Conservation (phyloP, 2,113 vertebrate genomes). For the Furnarius figulus region DNA sequence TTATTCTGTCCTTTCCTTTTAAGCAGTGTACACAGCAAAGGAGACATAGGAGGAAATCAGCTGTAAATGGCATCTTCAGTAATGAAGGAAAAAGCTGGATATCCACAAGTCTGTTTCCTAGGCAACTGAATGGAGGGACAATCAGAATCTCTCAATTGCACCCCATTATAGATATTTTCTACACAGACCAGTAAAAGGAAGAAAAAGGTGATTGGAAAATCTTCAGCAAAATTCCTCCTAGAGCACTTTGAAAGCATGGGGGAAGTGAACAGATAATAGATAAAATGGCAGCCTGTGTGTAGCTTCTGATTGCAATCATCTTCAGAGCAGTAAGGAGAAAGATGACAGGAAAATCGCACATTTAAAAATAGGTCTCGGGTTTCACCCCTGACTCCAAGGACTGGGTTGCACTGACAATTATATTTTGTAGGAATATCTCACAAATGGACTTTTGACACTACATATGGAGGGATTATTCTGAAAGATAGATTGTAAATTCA, state of each 20-base stretch:
- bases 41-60: slow-evolving; percentile 55
- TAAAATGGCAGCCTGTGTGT: neutral
- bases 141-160: slow-evolving; percentile 61
- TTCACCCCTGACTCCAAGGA: neutral
- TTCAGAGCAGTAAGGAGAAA: neutral
- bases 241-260: slow-evolving; percentile 8
- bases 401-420: neutral
- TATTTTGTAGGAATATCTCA: neutral
- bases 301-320: slow-evolving; percentile 2
- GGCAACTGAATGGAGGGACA: slow-evolving; percentile 72
- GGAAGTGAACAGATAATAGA: neutral
- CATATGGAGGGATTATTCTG: neutral
- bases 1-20: slow-evolving; percentile 44
- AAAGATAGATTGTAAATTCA: slow-evolving; percentile 8
- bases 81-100: slow-evolving; percentile 67
- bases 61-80: slow-evolving; percentile 66
- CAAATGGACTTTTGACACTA: neutral
- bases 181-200: slow-evolving; percentile 41
- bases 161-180: slow-evolving; percentile 56
- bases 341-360: neutral
- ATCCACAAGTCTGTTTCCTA: slow-evolving; percentile 75
- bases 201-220: slow-evolving; percentile 17
- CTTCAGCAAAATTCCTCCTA: slow-evolving; percentile 5
- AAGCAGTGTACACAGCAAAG: slow-evolving; percentile 25
- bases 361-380: neutral